Conservation (phyloP, 2,797 vertebrate genomes). For the Adrianichthys oophorus region DNA sequence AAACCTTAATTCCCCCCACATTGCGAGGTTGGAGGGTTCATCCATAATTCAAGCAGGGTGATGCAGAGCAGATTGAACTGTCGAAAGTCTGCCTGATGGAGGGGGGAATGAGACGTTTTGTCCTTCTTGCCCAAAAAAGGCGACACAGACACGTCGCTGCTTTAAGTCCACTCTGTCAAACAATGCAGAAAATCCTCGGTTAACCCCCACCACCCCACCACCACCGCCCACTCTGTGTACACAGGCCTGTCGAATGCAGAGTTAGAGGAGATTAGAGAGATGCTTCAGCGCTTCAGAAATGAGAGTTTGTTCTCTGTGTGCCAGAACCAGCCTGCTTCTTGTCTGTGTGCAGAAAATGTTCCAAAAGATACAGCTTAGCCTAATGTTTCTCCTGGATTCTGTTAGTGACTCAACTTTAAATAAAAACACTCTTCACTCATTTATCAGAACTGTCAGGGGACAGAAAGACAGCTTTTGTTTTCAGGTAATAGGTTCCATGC, state of each 20-base stretch:
- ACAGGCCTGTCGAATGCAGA: slow-evolving; percentile 11
- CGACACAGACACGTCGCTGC: background rate
- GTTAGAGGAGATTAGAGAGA: slow-evolving; percentile 23
- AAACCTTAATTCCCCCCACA: slow-evolving; percentile 41
- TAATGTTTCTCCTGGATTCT: no score
- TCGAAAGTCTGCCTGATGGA: slow-evolving; percentile 39
- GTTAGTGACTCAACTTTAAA: no score
- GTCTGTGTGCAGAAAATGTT: no score
- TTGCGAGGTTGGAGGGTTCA: slow-evolving; percentile 47
- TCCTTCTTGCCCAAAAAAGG: background rate
- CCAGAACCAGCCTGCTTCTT: slow-evolving; percentile 25
- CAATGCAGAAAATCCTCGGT: slow-evolving; percentile 36
- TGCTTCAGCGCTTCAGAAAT: slow-evolving; percentile 17
- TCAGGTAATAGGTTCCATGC: no score
- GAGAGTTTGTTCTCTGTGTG: slow-evolving; percentile 19
- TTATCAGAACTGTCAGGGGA: no score
- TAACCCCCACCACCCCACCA: slow-evolving; percentile 24
- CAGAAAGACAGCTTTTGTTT: no score
- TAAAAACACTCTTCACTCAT: no score
- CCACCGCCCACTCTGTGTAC: background rate
- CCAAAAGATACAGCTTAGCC: no score
- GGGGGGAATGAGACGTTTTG: slow-evolving; percentile 25
- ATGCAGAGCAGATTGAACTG: slow-evolving; percentile 60
- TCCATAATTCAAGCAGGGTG: slow-evolving; percentile 61
- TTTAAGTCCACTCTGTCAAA: slow-evolving; percentile 40